These are phyloP conservation scores for Apogon talboti DNA, from an alignment of 2,797 vertebrate genomes.

Conservation along the genomic window DNA sequence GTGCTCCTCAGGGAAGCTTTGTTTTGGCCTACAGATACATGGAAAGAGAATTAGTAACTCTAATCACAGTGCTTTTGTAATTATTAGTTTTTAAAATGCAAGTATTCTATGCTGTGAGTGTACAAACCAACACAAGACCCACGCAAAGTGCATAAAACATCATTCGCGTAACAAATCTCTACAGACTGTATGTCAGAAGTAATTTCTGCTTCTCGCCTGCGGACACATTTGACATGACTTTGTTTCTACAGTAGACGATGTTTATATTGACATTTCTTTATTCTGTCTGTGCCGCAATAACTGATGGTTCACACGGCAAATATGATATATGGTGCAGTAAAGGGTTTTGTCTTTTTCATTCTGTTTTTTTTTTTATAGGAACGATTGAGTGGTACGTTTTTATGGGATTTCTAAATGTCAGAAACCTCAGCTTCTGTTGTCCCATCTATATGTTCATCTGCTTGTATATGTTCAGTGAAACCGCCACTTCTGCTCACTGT, in stretches of 20 bases:
- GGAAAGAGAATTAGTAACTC: background rate
- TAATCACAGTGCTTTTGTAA: background rate
- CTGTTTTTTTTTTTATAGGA: background rate
- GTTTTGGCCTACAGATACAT: background rate
- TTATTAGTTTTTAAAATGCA: conserved; percentile 8
- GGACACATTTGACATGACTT: conserved; percentile 24
- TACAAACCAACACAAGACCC: background rate
- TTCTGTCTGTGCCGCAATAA: conserved; percentile 10
- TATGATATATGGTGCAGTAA: conserved; percentile 1
- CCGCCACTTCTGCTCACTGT: background rate
- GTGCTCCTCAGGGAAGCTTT: background rate
- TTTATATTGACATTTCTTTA: conserved; percentile 37
- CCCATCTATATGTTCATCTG: background rate
- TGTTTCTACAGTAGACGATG: conserved; percentile 27
- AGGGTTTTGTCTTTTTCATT: conserved; percentile 16
- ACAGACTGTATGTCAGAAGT: conserved; percentile 21
- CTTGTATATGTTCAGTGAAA: background rate
- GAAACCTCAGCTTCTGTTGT: conserved; percentile 4
- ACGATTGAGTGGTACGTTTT: conserved; percentile 19
- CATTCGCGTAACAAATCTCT: conserved; percentile 13
- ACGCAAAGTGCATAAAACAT: background rate
- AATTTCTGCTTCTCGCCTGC: conserved; percentile 2
- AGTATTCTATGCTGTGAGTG: background rate
- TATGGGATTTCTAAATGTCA: conserved; percentile 10
- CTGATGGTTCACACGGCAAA: conserved; percentile 26